Conservation (phyloP, 2,113 vertebrate species). For the Otolemur garnettii region DNA sequence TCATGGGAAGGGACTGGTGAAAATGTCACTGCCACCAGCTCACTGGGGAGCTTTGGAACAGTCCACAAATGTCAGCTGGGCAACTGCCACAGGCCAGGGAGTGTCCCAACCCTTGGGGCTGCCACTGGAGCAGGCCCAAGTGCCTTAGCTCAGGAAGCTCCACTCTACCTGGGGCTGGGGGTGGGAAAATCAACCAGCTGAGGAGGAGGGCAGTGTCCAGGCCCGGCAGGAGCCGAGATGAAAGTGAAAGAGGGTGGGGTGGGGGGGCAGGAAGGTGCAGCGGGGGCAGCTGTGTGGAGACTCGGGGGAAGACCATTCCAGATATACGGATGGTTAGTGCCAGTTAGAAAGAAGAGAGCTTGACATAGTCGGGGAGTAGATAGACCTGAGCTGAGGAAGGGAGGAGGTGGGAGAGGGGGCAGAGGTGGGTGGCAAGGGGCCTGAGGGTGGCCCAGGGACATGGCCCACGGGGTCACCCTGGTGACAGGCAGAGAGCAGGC, state of each 20-base stretch:
- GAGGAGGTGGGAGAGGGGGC: rapidly evolving
- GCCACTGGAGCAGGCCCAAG: rapidly evolving
- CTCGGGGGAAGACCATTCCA: background rate
- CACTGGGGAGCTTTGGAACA: background rate
- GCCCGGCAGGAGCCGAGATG: rapidly evolving
- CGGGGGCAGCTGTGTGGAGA: background rate
- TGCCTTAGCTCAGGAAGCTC: background rate
- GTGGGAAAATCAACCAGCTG: too few relatives aligned
- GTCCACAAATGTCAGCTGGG: background rate
- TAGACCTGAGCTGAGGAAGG: too few relatives aligned
- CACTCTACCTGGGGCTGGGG: too few relatives aligned
- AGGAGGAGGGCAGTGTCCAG: too few relatives aligned
- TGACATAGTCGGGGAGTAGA: background rate
- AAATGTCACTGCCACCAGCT: rapidly evolving
- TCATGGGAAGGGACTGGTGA: rapidly evolving
- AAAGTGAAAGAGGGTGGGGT: too few relatives aligned
- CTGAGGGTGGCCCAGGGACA: too few relatives aligned
- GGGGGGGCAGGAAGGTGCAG: background rate
- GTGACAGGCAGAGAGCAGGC: background rate
- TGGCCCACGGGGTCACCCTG: background rate
- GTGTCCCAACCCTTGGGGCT: background rate
- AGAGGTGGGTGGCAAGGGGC: background rate
- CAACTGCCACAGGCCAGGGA: background rate
- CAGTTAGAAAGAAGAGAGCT: background rate
- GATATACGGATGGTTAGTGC: background rate